Evolutionary conservation across 2,113 vertebrate species (phyloP).

Genomic region (Macheiramphus alcinus): DNA sequence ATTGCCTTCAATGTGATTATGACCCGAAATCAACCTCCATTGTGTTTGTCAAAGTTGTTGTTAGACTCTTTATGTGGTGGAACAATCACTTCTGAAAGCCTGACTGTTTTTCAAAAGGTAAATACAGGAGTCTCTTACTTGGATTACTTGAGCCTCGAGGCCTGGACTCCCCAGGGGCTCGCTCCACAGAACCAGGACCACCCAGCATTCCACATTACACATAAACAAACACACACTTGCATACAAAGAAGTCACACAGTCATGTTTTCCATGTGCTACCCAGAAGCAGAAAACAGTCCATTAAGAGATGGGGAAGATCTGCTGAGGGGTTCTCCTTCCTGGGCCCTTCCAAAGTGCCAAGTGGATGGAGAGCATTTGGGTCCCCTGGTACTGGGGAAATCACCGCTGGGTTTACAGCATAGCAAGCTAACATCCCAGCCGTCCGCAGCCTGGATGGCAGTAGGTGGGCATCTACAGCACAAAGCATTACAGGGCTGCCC

Average conservation of each 20-base stretch:
- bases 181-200: background rate
- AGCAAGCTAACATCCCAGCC: background rate
- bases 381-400: background rate
- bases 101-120: background rate
- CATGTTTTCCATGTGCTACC: background rate
- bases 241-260: background rate
- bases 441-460: background rate
- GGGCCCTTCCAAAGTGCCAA: background rate
- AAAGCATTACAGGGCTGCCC: background rate
- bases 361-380: background rate
- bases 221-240: background rate
- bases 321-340: background rate
- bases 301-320: background rate
- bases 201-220: background rate
- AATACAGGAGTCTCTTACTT: background rate
- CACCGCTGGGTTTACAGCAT: background rate
- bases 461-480: background rate
- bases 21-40: background rate
- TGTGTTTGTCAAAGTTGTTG: background rate
- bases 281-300: background rate
- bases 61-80: background rate
- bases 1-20: conserved; percentile 12
- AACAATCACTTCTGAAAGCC: conserved; percentile 8
- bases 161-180: background rate
- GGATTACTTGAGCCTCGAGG: background rate